phyloP scores from a whole-genome alignment of 2,113 vertebrate species.

The Pelusios castaneus region DNA sequence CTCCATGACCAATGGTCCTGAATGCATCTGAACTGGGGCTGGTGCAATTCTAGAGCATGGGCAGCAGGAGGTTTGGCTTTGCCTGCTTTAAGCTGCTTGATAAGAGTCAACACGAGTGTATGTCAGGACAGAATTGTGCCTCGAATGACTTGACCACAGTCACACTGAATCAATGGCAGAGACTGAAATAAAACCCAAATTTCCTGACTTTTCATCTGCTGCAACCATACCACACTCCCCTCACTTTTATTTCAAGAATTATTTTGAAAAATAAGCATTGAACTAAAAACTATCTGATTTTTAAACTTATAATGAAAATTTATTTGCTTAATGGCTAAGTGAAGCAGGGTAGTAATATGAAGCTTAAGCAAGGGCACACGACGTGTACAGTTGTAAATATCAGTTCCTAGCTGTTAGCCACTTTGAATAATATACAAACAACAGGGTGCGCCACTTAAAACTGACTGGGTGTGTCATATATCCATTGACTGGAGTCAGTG shows the following conservation, averaged over 20 bases:
- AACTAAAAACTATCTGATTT: background rate
- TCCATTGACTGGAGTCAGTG: background rate
- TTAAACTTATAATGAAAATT: background rate
- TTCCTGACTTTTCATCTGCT: background rate
- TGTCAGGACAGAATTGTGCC: background rate
- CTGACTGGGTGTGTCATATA: background rate
- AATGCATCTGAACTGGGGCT: background rate
- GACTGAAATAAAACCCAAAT: background rate
- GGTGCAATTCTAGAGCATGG: background rate
- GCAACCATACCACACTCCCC: background rate
- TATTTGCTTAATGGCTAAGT: background rate
- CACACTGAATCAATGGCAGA: background rate
- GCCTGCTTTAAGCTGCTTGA: background rate
- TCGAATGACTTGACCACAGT: background rate
- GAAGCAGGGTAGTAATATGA: rapidly evolving
- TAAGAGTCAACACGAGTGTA: background rate
- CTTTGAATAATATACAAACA: background rate
- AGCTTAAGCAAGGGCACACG: background rate
- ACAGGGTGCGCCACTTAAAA: background rate
- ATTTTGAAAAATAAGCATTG: background rate
- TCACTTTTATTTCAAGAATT: background rate
- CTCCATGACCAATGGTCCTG: background rate
- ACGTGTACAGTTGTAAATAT: background rate
- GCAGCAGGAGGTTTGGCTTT: background rate
- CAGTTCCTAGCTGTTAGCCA: background rate